phyloP scores from a whole-genome alignment of 2,113 vertebrate species.

The Stigmatopora argus region DNA sequence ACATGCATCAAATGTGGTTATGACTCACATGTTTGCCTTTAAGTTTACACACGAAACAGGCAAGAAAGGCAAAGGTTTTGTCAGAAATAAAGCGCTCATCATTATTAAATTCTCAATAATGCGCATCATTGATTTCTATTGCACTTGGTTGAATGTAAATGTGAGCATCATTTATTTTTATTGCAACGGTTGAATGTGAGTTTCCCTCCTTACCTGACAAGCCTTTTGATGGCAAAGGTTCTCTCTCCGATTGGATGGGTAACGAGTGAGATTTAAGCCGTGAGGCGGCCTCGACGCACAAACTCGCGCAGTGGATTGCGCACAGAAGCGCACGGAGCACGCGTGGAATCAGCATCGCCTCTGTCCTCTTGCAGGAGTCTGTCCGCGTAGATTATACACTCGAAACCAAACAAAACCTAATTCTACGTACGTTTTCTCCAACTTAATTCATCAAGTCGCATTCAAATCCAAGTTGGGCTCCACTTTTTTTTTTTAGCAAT shows the following conservation, averaged over 20 bases:
- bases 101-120: background rate
- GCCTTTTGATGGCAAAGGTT: constrained; percentile 76
- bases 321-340: constrained; percentile 55
- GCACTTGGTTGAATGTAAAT: too few species aligned
- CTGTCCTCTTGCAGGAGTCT: background rate
- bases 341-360: constrained; percentile 58
- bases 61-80: background rate
- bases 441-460: background rate
- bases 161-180: too few species aligned
- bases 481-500: background rate
- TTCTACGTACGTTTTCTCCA: background rate
- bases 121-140: too few species aligned
- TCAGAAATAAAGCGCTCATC: background rate
- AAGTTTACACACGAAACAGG: constrained; percentile 28
- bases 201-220: constrained; percentile 69
- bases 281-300: constrained; percentile 48
- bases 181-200: background rate
- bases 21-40: constrained; percentile 58
- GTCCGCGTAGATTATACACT: background rate
- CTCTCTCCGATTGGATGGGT: constrained; percentile 82
- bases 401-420: background rate
- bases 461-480: background rate
- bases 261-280: constrained; percentile 71
- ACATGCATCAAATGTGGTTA: constrained; percentile 54
- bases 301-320: constrained; percentile 60